phyloP scores from a whole-genome alignment of 1,140 invertebrate genomes.

The Brachystomella parvula region DNA sequence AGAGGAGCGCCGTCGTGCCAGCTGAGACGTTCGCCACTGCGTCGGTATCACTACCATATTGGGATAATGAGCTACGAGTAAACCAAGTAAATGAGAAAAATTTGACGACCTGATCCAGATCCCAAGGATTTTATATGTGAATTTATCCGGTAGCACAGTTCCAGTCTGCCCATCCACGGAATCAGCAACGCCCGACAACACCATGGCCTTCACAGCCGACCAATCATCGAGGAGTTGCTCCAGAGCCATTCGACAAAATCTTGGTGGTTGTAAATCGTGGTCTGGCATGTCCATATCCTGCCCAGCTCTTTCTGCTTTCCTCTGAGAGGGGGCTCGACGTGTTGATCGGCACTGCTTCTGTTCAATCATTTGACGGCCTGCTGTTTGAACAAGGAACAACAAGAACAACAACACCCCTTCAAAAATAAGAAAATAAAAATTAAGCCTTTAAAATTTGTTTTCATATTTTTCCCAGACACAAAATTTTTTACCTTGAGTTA shows the following conservation, averaged over 20 bases:
- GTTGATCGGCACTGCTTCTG: conserved; percentile 83
- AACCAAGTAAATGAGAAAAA: no score
- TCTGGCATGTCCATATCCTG: conserved; percentile 83
- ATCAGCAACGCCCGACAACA: conserved; percentile 58
- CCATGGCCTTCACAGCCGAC: conserved; percentile 75
- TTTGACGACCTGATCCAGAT: no score
- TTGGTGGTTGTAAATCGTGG: conserved; percentile 93
- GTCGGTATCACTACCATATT: no score
- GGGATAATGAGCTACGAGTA: no score
- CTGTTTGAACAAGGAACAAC: conserved; percentile 93
- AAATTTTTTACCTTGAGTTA: conserved; percentile 73
- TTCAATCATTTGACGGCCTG: conserved; percentile 89
- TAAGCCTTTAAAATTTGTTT: no score
- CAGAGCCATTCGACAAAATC: conserved; percentile 85
- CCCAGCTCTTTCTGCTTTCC: conserved; percentile 47
- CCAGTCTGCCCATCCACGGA: conserved; percentile 60
- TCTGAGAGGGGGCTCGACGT: conserved; percentile 52
- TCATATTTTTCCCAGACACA: no score
- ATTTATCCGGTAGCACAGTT: conserved; percentile 91
- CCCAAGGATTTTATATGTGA: conserved; percentile 89
- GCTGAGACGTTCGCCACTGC: no score
- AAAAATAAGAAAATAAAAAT: conserved; percentile 33
- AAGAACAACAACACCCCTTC: conserved; percentile 89
- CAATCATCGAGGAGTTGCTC: conserved; percentile 81
- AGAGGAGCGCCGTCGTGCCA: no score